Evolutionary conservation across 35 echinoderm and acorn worm species (phyloP), one percentile per base, ranked within the genome.

Genomic region (Holothuria glaberrima): DNA sequence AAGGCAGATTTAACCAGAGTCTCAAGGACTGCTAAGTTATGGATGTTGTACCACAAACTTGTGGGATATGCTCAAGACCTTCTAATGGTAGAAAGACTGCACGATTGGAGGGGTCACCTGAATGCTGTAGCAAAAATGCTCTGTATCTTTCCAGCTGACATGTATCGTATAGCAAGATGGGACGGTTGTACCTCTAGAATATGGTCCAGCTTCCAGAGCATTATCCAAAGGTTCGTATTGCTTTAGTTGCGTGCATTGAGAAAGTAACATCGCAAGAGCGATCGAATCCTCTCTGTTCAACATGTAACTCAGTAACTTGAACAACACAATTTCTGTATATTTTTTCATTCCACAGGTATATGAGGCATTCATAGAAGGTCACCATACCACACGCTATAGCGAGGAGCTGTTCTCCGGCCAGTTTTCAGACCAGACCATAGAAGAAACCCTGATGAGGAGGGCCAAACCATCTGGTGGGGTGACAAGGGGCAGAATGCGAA

Each of bases 371-470:
- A 5, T 5, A 46, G 44, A 46, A 46, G 71, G 71, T 18, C 18
- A 75, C 71, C 71, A 75, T 30, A 30, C 30, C 30, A 19, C 30
- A 27, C 71, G 71, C 32, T 75, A 75, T 75, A 24, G 18, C 71
- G 29, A 4, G 19, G 19, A 75, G 4, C 44, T 67, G 0, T 67
- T 67, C 70, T 75, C 88, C 25, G 88, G 67, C 20, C 88, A 89
- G 71, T 89, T 89, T 89, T 89, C 88, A 76, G 88, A 89, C 48
- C 88, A 89, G 50, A 89, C 68, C 35, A 75, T 89, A 58, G 68
- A 89, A 77, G 88, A 89, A 60, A 89, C 88, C 22, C 68, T 89
- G 20, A 76, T 89, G 88, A 46, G 57, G 21, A 89, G 75, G 77
- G 88, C 88, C 18, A 89, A 89, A 60, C 77, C 88, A 76, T 76